Base-by-base conservation (phyloP, 2,888 invertebrate genomes). In the Scelioninae gen. 2 region DNA sequence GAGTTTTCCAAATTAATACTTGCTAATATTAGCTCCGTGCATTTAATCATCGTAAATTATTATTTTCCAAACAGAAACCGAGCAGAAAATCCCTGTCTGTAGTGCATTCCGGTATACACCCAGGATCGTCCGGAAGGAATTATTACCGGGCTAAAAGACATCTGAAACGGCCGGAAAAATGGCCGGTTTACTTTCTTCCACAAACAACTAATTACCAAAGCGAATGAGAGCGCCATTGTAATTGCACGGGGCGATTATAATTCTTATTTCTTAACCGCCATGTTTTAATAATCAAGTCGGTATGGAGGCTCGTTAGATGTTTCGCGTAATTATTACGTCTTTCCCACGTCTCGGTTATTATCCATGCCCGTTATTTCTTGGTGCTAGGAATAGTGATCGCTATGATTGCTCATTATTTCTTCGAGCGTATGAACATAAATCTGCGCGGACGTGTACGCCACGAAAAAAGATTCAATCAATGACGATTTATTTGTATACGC, bases 321-420 rank as follows among this genome's bases (percentile, higher is more conserved):
- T 65, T 65, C 46, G 37, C n/a, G 55, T 65, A 65, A 65, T 65
- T 55, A 65, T 65, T 65, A 46, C 48, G 15, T 65, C 55, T 65
- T 65, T 65, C 65, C 65, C 65, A 65, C 65, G 46, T 65, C 53
- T 65, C 39, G 65, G 55, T 55, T 55, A 65, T 65, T 65, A 53
- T 55, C 53, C 45, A 28, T 65, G 37, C n/a, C 65, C 65, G 65
- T 65, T 65, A 64, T 53, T 65, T 65, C 64, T 65, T 28, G 46
- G 18, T 28, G 57, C 37, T 64, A 53, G 65, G 48, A 65, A 55
- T 55, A 55, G 55, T 22, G 55, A 55, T 65, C 41, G 53, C 64
- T 64, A 45, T 37, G 43, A 52, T 63, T 63, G 52, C 63, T 63
- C 63, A 52, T 63, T 64, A 64, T 45, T 64, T 39, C 15, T 43